These are phyloP conservation scores for Brachionus asplanchnoidis DNA, from an alignment of 1,140 invertebrate genomes.

Conservation along the genomic window DNA sequence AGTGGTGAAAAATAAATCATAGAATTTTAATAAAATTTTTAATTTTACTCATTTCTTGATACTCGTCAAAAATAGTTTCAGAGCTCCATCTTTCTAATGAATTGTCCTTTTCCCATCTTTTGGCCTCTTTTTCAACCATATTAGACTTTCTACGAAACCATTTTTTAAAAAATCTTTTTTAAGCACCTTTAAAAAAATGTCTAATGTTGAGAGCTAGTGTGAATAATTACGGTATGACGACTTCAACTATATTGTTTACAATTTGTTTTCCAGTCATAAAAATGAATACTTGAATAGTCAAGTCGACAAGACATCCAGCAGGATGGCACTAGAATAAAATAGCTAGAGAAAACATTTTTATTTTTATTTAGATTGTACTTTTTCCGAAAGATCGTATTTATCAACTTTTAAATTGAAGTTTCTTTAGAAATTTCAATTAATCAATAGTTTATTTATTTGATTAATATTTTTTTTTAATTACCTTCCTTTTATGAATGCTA, in stretches of 20 bases:
- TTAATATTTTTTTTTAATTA: background rate
- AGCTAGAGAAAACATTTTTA: background rate
- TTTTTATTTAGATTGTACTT: background rate
- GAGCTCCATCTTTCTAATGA: background rate
- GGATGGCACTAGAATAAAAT: background rate
- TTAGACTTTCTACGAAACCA: background rate
- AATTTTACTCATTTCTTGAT: background rate
- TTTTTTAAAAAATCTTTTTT: background rate
- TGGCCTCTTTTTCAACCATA: background rate
- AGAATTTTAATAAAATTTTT: too few relatives aligned
- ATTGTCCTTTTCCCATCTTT: background rate
- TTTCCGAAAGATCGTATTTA: background rate
- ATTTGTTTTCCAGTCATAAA: constrained; percentile 38
- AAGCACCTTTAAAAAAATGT: too few relatives aligned
- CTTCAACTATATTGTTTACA: background rate
- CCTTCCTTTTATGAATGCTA: constrained; percentile 81
- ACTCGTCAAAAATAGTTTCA: background rate
- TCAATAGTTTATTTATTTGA: too few relatives aligned
- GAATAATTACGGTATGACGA: background rate
- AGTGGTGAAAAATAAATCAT: too few relatives aligned
- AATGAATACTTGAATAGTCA: constrained; percentile 31
- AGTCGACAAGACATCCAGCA: constrained; percentile 22
- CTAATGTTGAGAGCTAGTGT: too few relatives aligned
- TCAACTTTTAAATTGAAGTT: background rate
- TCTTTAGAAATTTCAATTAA: background rate